These are phyloP conservation scores for Neocloeon triangulifer DNA, from an alignment of 1,140 invertebrate genomes.

Conservation along the genomic window DNA sequence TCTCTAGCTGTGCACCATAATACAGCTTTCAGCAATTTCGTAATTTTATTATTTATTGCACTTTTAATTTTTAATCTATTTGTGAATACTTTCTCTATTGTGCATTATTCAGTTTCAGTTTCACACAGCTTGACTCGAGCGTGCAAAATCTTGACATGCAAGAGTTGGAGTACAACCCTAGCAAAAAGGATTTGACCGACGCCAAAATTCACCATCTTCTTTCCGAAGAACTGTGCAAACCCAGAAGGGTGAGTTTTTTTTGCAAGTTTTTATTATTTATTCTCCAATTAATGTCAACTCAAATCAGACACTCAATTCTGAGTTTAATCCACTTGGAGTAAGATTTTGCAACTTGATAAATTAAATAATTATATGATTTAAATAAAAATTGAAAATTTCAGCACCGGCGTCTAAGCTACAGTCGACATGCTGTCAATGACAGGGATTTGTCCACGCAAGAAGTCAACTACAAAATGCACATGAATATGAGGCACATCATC, in stretches of 20 bases:
- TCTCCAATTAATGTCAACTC: not conserved
- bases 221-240: constrained; percentile 73
- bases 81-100: no score
- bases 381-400: constrained; percentile 17
- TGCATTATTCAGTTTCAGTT: constrained; percentile 50
- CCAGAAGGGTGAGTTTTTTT: constrained; percentile 50
- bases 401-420: constrained; percentile 76
- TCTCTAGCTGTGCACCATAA: no score
- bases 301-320: not conserved
- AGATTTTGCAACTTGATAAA: not conserved
- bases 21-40: no score
- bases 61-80: no score
- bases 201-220: constrained; percentile 81
- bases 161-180: constrained; percentile 78
- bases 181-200: constrained; percentile 74
- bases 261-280: constrained; percentile 40
- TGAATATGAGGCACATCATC: constrained; percentile 69
- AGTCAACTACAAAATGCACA: constrained; percentile 77
- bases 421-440: constrained; percentile 72
- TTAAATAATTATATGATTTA: not conserved
- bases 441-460: constrained; percentile 57
- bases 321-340: not conserved
- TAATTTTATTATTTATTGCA: no score
- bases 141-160: constrained; percentile 81
- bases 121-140: constrained; percentile 53